These are phyloP conservation scores for Melanotus villosus DNA, from an alignment of 2,888 invertebrate species.

Conservation along the genomic window DNA sequence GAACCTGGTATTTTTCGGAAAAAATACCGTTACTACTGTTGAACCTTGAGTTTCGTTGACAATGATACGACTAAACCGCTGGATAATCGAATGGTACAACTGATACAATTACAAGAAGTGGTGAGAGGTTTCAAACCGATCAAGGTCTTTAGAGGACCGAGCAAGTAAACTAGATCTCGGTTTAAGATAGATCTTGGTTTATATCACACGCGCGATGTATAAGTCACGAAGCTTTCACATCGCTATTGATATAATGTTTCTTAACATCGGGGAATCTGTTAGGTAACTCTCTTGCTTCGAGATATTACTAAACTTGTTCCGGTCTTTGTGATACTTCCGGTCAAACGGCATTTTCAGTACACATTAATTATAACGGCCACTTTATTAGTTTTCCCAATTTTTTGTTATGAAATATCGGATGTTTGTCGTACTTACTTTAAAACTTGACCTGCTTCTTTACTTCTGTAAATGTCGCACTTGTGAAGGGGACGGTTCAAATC, in stretches of 20 bases:
- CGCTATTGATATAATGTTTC: constrained; percentile 36
- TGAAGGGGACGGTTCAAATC: constrained; percentile 84
- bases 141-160: constrained; percentile 40
- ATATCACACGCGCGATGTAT: constrained; percentile 6
- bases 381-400: not conserved
- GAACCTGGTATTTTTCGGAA: constrained; percentile 18
- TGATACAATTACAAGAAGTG: constrained; percentile 36
- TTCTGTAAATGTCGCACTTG: constrained; percentile 92
- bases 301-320: constrained; percentile 39
- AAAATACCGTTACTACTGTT: constrained; percentile 16
- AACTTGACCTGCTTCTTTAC: constrained; percentile 87
- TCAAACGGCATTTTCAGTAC: constrained; percentile 34
- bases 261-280: constrained; percentile 35
- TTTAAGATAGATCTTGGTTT: constrained; percentile 43
- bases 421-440: constrained; percentile 78
- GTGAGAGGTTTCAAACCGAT: constrained; percentile 39
- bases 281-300: constrained; percentile 33
- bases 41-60: constrained; percentile 42
- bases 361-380: constrained; percentile 10
- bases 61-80: constrained; percentile 33
- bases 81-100: constrained; percentile 29
- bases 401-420: constrained; percentile 2
- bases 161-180: too few species aligned
- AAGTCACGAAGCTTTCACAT: constrained; percentile 41
- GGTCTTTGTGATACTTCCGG: constrained; percentile 44